A percentile compares a stretch with the other conserved stretches of the same genome.
Evolutionary conservation across 2,113 vertebrate genomes (phyloP).

Genomic region (Leiothrix lutea): DNA sequence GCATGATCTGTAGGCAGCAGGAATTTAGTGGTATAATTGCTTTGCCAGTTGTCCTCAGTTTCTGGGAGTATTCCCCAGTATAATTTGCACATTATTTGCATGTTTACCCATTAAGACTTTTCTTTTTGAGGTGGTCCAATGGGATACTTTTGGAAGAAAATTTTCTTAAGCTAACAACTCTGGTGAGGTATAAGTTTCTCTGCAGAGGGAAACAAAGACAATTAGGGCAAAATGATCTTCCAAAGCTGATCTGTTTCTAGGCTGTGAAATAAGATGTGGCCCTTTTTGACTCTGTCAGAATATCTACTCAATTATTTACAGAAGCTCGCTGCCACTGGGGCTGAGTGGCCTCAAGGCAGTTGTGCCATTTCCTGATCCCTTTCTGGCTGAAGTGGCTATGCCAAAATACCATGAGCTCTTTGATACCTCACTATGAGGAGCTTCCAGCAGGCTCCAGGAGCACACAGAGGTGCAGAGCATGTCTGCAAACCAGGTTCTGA

Average conservation of each 20-base stretch:
- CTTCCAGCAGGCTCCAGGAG: neutral
- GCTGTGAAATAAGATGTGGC: neutral
- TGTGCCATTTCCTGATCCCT: neutral
- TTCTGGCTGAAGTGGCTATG: neutral
- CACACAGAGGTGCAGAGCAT: neutral
- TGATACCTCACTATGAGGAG: neutral
- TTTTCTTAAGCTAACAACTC: neutral
- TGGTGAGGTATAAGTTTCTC: neutral
- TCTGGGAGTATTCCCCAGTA: neutral
- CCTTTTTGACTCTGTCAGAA: neutral
- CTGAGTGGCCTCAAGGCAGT: neutral
- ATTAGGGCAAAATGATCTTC: neutral
- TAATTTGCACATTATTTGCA: neutral
- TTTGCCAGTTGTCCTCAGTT: neutral
- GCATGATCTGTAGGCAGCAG: neutral
- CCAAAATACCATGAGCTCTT: neutral
- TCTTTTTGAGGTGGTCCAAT: neutral
- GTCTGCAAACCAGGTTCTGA: fast-evolving
- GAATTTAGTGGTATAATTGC: neutral
- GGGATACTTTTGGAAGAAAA: neutral
- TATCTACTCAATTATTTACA: neutral
- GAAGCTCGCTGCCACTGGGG: fast-evolving
- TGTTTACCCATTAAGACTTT: neutral
- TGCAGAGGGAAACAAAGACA: neutral
- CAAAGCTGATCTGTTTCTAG: neutral